Evolutionary conservation across 2,888 invertebrate genomes (phyloP), one percentile per base, ranked within the genome.

Genomic region (Colostygia pectinataria): DNA sequence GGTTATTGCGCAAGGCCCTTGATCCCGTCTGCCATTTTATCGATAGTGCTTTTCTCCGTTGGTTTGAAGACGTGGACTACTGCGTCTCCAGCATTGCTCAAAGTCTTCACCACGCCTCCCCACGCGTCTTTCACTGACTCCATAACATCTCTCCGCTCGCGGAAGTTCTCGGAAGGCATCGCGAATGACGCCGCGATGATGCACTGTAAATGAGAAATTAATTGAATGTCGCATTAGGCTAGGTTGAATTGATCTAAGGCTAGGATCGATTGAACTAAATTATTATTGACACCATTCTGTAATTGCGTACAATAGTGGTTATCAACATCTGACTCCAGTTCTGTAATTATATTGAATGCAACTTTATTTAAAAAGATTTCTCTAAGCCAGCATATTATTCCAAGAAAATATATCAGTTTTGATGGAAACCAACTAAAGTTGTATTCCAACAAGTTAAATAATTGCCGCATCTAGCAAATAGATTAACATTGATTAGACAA

Each of bases 21-120:
- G 32, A 85, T 53, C 15, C 74, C 72, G 50, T 86, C 85, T 4
- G 80, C 73, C 65, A 85, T 67, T 64, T 84, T 84, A 55, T 80
- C 74, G 1, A 83, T 25, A 5, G 75, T 57, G 42, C 80, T 80
- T 57, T 83, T 86, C 60, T 89, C 87, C 0, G 86, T 86, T 0
- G 87, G 88, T 34, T 83, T 86, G 55, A 88, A 84, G 4, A 83
- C 84, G 37, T 87, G 71, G 1, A 88, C 84, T 0, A 88, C 82
- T 0, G 86, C 80, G 40, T 88, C 86, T 0, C 85, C 77, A 0
- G 88, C 89, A 8, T 86, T 74, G 6, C 71, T 74, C 20, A 88
- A 56, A 0, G 85, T 82, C 55, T 70, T 78, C 25, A 81, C 82
- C 31, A 82, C 71, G 20, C 80, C 85, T 13, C 68, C 70, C 87